These are phyloP conservation scores for Narcine bancroftii DNA, from an alignment of 2,113 vertebrate genomes.

Conservation along the genomic window DNA sequence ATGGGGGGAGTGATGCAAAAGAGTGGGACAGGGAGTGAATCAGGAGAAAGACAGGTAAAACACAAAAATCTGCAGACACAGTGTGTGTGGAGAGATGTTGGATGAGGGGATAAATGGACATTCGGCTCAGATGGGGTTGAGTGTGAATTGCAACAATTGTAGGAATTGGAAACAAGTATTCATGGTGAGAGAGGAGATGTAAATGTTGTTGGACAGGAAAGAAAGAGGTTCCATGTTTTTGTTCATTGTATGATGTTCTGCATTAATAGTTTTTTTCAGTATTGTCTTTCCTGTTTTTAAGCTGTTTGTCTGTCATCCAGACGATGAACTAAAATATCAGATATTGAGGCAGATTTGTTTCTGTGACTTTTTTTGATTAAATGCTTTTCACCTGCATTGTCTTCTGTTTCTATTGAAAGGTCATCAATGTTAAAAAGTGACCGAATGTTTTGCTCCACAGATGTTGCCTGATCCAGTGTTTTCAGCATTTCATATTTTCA, in stretches of 20 bases:
- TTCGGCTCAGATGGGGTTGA: too few relatives aligned
- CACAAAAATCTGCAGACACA: too few relatives aligned
- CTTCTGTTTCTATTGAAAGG: neutral
- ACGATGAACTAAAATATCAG: neutral
- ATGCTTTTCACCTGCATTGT: neutral
- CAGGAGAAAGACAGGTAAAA: neutral
- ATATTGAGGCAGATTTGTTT: neutral
- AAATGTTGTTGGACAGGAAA: too few relatives aligned
- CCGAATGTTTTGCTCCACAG: neutral
- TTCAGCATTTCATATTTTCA: neutral
- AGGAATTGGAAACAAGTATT: too few relatives aligned
- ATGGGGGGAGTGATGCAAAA: too few relatives aligned
- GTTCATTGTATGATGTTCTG: too few relatives aligned
- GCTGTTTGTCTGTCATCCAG: neutral
- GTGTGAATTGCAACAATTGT: too few relatives aligned
- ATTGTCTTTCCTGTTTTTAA: neutral
- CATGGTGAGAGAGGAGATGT: too few relatives aligned
- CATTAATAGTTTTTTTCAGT: too few relatives aligned
- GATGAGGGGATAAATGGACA: too few relatives aligned
- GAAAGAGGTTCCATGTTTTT: too few relatives aligned
- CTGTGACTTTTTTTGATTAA: neutral
- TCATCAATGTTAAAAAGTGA: neutral
- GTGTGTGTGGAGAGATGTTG: neutral
- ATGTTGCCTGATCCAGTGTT: neutral
- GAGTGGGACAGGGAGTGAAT: neutral